Base-by-base conservation (phyloP, 2,888 invertebrate species). In the Didymodactylos carnosus region DNA sequence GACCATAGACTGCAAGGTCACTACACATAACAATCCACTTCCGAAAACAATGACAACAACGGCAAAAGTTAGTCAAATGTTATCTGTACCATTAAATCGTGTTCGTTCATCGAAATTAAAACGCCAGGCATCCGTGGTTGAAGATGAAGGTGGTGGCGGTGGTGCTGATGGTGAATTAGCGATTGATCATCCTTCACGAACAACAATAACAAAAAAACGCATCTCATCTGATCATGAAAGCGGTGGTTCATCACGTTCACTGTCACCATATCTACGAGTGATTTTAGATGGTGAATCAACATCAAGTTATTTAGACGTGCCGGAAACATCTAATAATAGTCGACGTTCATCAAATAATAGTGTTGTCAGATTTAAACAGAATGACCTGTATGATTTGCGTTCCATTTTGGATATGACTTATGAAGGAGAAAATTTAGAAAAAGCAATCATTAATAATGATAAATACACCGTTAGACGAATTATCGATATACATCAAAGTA, bases 371-470 rank as follows among this genome's bases (percentile, higher is more conserved):
- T 62, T 62, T 35, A 62, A 29, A 35, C 62, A 29, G 35, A 29
- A 62, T 35, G 62, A 62, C 35, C 35, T 19, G n/a, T 62, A 29
- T 16, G 62, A 62, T 62, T 14, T 62, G 35, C 35, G 62, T 62
- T 62, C 62, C 10, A 62, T 62, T 62, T 35, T 62, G 19, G 62
- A 62, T 35, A 62, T 62, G 62, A 62, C 62, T 35, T 62, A 80
- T 39, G 85, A 85, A 78, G 85, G 84, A 46, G 85, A 85, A 71
- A 83, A 85, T 77, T 80, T 86, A 77, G 86, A 86, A 77, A 79
- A 83, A 71, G 86, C 86, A 10, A 84, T 86, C 70, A 82, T 84
- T 70, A 83, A 83, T 77, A 86, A 86, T 79, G 86, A 87, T 79
- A 74, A 74, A 46, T 74, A 74, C 23, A 72, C 74, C 29, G 74